Conservation (phyloP, 2,797 vertebrate species). For the Chloroceryle inda region DNA sequence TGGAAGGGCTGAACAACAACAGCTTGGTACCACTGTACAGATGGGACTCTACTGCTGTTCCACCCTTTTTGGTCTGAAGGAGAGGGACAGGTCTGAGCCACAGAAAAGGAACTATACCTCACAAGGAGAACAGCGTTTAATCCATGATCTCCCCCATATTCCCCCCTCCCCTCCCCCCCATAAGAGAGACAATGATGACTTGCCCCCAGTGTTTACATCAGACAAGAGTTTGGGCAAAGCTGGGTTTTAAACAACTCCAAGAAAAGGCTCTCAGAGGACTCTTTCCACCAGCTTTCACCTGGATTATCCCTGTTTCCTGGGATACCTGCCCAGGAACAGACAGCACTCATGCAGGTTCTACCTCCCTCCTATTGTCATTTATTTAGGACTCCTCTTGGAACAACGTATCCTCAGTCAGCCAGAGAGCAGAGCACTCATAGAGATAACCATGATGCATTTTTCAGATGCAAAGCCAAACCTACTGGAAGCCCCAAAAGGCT, state of each 20-base stretch:
- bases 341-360: background rate
- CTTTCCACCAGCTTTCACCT: background rate
- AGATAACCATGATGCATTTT: background rate
- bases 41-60: background rate
- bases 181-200: background rate
- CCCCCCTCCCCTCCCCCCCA: background rate
- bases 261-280: background rate
- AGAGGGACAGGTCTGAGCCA: background rate
- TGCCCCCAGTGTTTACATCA: background rate
- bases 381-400: background rate
- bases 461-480: background rate
- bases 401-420: background rate
- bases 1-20: background rate
- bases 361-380: background rate
- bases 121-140: background rate
- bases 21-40: background rate
- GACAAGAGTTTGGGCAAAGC: background rate
- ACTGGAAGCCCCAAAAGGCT: background rate
- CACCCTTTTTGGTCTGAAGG: background rate
- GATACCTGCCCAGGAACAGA: background rate
- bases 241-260: background rate
- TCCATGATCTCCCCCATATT: background rate
- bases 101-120: background rate
- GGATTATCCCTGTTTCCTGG: too few species aligned
- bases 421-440: background rate